These are phyloP conservation scores for Ciconia nigra DNA, from an alignment of 2,797 vertebrate species.

Conservation along the genomic window DNA sequence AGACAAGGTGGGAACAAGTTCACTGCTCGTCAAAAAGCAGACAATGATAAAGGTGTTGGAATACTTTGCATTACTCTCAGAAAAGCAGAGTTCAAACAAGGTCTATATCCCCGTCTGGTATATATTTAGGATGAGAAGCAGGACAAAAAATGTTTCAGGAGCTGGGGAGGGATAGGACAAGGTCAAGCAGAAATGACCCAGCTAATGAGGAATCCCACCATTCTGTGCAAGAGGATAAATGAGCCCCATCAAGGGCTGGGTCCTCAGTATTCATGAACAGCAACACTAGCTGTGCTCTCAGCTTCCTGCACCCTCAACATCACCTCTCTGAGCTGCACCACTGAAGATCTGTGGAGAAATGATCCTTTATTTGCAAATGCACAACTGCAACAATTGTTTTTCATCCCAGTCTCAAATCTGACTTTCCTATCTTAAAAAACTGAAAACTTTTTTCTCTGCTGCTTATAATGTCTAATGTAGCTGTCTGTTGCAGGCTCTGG, in stretches of 20 bases:
- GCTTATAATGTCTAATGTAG: not conserved
- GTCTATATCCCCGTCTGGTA: not conserved
- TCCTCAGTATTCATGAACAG: not conserved
- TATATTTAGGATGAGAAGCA: not conserved
- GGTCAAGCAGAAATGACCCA: not conserved
- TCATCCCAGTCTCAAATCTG: not conserved
- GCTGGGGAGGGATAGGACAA: not conserved
- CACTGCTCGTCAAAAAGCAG: constrained; percentile 24
- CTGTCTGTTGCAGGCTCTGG: not conserved
- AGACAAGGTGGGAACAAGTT: constrained; percentile 45
- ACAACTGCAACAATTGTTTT: not conserved
- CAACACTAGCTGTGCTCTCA: not conserved
- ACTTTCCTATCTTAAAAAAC: not conserved
- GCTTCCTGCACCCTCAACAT: not conserved
- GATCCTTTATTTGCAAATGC: not conserved
- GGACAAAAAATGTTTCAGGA: not conserved
- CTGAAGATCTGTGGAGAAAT: not conserved
- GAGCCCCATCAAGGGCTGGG: not conserved
- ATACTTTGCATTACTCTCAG: not conserved
- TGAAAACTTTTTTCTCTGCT: not conserved
- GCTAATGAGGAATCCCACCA: not conserved
- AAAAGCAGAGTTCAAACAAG: not conserved
- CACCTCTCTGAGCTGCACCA: not conserved
- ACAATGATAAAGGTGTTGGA: not conserved
- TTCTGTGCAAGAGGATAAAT: not conserved